phyloP scores from a whole-genome alignment of 2,888 invertebrate species.

The Andricus quercusramuli region DNA sequence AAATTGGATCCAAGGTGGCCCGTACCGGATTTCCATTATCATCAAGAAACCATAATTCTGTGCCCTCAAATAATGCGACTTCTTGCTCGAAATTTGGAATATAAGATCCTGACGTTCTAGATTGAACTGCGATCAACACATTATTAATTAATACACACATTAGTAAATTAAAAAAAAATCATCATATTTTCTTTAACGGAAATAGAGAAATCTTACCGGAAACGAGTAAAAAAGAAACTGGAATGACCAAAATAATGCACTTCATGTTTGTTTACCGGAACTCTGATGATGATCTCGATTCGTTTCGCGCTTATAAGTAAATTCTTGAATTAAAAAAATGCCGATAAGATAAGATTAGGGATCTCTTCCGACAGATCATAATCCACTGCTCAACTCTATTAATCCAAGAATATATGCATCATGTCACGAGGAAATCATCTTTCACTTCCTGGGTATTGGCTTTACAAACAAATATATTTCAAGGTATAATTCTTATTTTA shows the following conservation, averaged over 20 bases:
- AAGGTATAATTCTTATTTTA: neutral
- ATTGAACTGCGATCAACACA: neutral
- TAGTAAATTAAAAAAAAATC: too few relatives aligned
- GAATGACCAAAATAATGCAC: neutral
- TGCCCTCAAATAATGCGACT: neutral
- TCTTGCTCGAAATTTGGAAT: neutral
- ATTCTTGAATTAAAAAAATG: neutral
- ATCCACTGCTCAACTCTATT: neutral
- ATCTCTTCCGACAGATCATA: neutral
- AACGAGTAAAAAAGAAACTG: neutral
- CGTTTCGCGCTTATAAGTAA: neutral
- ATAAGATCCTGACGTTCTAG: neutral
- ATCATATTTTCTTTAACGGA: neutral
- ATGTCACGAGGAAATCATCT: neutral
- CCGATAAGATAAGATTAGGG: neutral
- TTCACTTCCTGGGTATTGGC: neutral
- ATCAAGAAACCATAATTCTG: conserved; percentile 44
- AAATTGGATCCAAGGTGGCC: conserved; percentile 17
- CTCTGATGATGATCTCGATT: conserved; percentile 6
- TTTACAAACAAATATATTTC: neutral
- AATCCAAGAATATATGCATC: neutral
- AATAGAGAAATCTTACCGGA: conserved; percentile 5
- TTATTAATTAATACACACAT: too few relatives aligned
- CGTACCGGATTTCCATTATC: conserved; percentile 52
- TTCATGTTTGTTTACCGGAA: neutral